phyloP scores from a whole-genome alignment of 2,888 invertebrate species.

The Agonopterix heracliana region DNA sequence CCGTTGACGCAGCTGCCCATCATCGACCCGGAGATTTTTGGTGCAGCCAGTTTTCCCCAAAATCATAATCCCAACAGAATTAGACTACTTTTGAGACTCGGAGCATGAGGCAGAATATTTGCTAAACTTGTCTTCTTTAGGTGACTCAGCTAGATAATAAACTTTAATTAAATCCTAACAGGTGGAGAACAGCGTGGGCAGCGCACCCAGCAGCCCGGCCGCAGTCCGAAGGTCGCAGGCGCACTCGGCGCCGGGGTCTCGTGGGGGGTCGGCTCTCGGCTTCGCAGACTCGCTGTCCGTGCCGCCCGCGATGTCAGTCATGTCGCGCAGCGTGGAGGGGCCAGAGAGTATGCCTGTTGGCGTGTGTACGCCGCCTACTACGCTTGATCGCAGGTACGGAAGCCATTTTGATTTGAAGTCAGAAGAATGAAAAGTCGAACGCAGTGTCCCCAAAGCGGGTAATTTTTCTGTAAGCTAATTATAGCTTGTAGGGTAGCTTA shows the following conservation, averaged over 20 bases:
- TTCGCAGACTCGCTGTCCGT: conserved; percentile 44
- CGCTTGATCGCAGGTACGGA: conserved; percentile 71
- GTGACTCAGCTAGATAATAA: not conserved
- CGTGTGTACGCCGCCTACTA: conserved; percentile 48
- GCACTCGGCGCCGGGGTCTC: conserved; percentile 58
- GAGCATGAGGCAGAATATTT: too few species aligned
- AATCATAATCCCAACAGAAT: too few species aligned
- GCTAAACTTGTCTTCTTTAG: too few species aligned
- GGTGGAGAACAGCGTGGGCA: conserved; percentile 77
- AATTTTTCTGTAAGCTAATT: too few species aligned
- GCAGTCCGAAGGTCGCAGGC: conserved; percentile 37
- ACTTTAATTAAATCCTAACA: conserved; percentile 36
- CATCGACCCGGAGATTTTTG: too few species aligned
- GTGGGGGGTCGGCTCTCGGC: conserved; percentile 64
- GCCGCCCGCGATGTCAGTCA: conserved; percentile 36
- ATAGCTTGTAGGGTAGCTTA: too few species aligned
- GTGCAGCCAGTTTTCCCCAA: too few species aligned
- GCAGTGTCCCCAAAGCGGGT: too few species aligned
- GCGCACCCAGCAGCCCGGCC: conserved; percentile 76
- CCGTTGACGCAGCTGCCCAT: too few species aligned
- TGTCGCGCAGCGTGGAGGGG: conserved; percentile 79
- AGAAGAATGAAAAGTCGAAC: too few species aligned
- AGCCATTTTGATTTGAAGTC: not conserved
- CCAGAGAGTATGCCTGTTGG: conserved; percentile 53
- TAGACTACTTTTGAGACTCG: too few species aligned